These are phyloP conservation scores for Parazoanthus swiftii DNA, from an alignment of 92 coral and sea anemone genomes.

Conservation along the genomic window DNA sequence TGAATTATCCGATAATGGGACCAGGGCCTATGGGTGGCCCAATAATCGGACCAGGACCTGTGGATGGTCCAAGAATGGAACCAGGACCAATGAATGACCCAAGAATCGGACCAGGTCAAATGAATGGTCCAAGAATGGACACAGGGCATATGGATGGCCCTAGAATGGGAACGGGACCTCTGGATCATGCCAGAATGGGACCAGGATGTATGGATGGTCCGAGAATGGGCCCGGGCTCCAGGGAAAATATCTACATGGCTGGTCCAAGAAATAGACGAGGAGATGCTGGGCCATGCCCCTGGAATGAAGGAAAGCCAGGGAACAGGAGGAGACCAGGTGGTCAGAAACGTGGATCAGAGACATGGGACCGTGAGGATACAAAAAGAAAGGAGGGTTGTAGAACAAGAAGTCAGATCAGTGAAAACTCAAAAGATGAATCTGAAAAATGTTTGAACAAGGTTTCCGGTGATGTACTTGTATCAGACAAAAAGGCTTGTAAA, in stretches of 20 bases:
- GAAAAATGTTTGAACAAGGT: not conserved
- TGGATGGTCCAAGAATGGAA: constrained; percentile 10
- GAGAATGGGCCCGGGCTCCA: not conserved
- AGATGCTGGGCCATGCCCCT: not conserved
- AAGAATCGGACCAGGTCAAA: not conserved
- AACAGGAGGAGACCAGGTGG: not conserved
- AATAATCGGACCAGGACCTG: not conserved
- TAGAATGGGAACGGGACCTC: constrained; percentile 6
- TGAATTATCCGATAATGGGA: not conserved
- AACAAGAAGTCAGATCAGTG: constrained; percentile 1
- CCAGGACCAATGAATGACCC: not conserved
- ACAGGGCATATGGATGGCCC: not conserved
- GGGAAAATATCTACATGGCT: not conserved
- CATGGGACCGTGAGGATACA: not conserved
- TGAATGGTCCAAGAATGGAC: not conserved
- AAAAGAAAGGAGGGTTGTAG: not conserved
- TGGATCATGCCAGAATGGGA: not conserved
- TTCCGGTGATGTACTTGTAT: not conserved
- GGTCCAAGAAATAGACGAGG: not conserved
- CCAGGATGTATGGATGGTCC: not conserved
- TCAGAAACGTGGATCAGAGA: not conserved
- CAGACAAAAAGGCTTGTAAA: not conserved
- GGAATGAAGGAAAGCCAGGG: not conserved
- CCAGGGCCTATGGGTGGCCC: not conserved
- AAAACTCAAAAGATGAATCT: not conserved